Percentiles rank a stretch among this genome's conserved stretches.
phyloP scores from a whole-genome alignment of 2,113 vertebrate species.

The Dendrocopos noguchii region DNA sequence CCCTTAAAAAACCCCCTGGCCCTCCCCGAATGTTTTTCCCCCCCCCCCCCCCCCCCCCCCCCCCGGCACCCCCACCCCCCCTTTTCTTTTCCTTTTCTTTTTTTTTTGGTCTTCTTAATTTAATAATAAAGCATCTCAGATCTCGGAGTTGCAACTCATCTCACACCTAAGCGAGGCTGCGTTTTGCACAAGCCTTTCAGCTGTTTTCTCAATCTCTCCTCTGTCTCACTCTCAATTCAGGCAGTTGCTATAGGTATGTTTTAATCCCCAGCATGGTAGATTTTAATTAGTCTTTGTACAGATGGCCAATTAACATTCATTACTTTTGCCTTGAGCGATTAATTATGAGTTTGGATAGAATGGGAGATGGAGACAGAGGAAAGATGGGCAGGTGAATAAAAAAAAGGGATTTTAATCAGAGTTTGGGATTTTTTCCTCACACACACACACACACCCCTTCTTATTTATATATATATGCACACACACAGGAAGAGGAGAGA shows the following conservation, averaged over 20 bases:
- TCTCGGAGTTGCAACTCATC: slow-evolving; percentile 68
- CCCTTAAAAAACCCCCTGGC: too few species aligned
- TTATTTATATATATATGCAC: slow-evolving; percentile 14
- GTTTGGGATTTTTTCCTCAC: slow-evolving; percentile 67
- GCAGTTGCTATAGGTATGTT: slow-evolving; percentile 87
- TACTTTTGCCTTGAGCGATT: slow-evolving; percentile 90
- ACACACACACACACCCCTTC: not conserved
- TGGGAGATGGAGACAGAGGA: slow-evolving; percentile 81
- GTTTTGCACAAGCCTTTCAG: slow-evolving; percentile 77
- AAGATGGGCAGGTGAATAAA: slow-evolving; percentile 82
- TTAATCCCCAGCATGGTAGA: slow-evolving; percentile 90
- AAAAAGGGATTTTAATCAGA: slow-evolving; percentile 75
- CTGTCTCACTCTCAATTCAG: slow-evolving; percentile 79
- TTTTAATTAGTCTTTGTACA: slow-evolving; percentile 94
- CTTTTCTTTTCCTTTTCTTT: too few species aligned
- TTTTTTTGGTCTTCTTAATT: not conserved
- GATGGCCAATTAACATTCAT: slow-evolving; percentile 94
- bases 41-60: too few species aligned
- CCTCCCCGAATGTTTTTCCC: too few species aligned
- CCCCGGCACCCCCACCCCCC: too few species aligned
- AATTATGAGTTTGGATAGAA: slow-evolving; percentile 88
- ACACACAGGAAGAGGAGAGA: not conserved
- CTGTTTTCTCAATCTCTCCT: slow-evolving; percentile 77
- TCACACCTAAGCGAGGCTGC: slow-evolving; percentile 79
- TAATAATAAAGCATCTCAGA: slow-evolving; percentile 63